Conservation (phyloP, 2,888 invertebrate genomes). For the Tachina grossa region DNA sequence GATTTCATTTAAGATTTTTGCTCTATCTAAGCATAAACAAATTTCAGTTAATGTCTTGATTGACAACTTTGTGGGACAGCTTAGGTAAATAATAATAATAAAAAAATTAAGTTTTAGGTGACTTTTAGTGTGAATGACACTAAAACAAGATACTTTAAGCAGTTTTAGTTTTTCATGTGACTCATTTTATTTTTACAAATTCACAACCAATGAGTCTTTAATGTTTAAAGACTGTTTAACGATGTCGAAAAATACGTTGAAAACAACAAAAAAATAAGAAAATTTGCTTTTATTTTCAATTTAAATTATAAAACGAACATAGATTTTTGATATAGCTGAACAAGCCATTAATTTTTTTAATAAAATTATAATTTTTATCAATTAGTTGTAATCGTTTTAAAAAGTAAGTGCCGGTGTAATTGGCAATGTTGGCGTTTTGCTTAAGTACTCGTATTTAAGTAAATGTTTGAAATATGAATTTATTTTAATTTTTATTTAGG, state of each 20-base stretch:
- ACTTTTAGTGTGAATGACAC: not conserved
- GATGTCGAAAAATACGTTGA: no score
- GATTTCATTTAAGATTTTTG: no score
- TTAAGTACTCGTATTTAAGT: not conserved
- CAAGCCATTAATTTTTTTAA: no score
- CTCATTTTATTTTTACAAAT: not conserved
- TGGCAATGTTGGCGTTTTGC: conserved; percentile 37
- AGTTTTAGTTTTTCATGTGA: not conserved
- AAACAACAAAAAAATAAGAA: no score
- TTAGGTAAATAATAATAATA: not conserved
- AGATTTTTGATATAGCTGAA: no score
- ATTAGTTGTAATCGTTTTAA: conserved; percentile 9
- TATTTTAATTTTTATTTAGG: conserved; percentile 26
- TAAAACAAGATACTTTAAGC: conserved; percentile 1
- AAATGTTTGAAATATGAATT: not conserved
- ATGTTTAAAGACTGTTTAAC: no score
- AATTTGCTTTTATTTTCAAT: no score
- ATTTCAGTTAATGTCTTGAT: not conserved
- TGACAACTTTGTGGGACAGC: conserved; percentile 32
- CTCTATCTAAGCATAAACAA: no score
- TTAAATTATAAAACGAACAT: no score
- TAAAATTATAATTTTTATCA: conserved; percentile 21
- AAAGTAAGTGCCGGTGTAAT: conserved; percentile 2
- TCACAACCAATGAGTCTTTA: no score
- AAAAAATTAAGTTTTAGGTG: not conserved